Evolutionary conservation across 2,888 invertebrate species (phyloP), one percentile per base, ranked within the genome.

Genomic region (Orgyia antiqua): DNA sequence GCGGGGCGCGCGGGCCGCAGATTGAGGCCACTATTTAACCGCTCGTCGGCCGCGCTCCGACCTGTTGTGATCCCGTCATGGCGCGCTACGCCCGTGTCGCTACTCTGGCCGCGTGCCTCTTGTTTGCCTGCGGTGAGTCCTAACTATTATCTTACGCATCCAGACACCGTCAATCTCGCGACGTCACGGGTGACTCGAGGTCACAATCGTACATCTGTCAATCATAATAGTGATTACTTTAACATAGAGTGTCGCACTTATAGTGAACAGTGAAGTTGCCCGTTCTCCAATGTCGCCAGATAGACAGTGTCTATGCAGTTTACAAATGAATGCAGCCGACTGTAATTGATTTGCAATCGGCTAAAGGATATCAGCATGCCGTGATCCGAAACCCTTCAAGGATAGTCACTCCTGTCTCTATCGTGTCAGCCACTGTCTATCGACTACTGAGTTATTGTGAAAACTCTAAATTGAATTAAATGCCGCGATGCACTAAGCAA

Each of bases 61-160:
- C 87, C 87, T 87, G 87, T 87, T 87, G 87, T 86, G 87, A 86
- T 83, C 83, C 86, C 83, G 86, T 76, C 86, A 87, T 87, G 87
- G 86, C 86, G 87, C 87, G 83, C 78, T 78, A 78, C 87, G 87
- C 82, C 77, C 82, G 83, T 84, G 82, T 87, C 83, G 75, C 84
- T 80, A 73, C 83, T 77, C 74, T 87, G 76, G 82, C 80, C 83
- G 84, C 82, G 82, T 87, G 86, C 71, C 83, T 86, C 75, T 79
- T 86, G 58, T 73, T 83, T 74, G 80, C 77, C 74, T 78, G 78
- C 87, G 87, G 87, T 87, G 84, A 87, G 87, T 87, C 80, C 77
- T 79, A 82, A 77, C 78, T 73, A 77, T 83, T 80, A 75, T 79
- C 74, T 77, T 76, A 71, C 75, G 68, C 64, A 72, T 75, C 69